These are phyloP conservation scores for Myopa testacea DNA, from an alignment of 2,888 invertebrate species.

Conservation along the genomic window DNA sequence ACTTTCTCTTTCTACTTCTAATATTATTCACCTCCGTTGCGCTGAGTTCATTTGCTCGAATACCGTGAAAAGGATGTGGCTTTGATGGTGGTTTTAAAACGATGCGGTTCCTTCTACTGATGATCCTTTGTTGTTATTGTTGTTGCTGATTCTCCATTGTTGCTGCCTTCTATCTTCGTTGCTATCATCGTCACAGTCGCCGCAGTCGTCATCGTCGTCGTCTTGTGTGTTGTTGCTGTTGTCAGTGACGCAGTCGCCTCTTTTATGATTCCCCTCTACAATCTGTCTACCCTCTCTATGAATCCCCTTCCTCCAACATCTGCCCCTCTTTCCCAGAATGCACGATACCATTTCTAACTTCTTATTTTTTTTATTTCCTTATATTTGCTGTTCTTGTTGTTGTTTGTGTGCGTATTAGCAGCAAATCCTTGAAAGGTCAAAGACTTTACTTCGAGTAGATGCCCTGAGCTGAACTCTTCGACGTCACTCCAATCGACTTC, in stretches of 20 bases:
- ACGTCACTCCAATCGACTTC: not conserved
- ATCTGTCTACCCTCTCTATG: too few relatives aligned
- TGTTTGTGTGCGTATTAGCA: slow-evolving; percentile 4
- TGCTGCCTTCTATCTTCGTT: not conserved
- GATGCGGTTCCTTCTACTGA: not conserved
- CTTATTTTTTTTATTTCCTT: not conserved
- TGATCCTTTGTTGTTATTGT: not conserved
- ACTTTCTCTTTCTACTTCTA: not conserved
- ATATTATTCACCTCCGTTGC: not conserved
- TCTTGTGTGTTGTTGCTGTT: not conserved
- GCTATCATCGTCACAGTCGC: not conserved
- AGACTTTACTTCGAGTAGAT: slow-evolving; percentile 46
- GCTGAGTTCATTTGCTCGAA: not conserved
- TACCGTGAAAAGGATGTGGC: not conserved
- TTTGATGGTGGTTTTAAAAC: not conserved
- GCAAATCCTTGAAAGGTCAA: slow-evolving; percentile 56
- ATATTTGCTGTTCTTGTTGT: not conserved
- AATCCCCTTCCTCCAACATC: too few relatives aligned
- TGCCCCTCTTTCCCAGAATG: too few relatives aligned
- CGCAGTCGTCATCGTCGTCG: not conserved
- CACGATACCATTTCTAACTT: not conserved
- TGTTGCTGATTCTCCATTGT: not conserved
- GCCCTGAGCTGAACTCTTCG: slow-evolving; percentile 25
- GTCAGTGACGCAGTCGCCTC: not conserved
- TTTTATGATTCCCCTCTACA: too few relatives aligned